Evolutionary conservation across 1,140 invertebrate species (phyloP).

Genomic region (Scylla paramamosain): DNA sequence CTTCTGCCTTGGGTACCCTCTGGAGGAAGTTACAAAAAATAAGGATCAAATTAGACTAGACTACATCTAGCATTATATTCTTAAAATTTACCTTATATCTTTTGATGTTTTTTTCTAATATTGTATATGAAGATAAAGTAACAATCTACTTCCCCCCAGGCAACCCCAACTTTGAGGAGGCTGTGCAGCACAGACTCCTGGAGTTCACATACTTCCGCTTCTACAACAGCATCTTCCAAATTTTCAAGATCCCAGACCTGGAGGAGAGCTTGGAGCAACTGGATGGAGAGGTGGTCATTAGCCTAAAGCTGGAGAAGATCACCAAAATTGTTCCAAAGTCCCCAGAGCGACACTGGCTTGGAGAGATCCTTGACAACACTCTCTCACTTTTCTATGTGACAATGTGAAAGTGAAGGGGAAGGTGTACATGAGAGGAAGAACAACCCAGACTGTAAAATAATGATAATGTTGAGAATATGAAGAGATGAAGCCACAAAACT

Average conservation of each 20-base stretch:
- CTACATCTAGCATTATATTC: too few species aligned
- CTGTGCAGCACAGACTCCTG: conserved; percentile 14
- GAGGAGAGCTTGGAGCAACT: conserved; percentile 69
- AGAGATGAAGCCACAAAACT: too few species aligned
- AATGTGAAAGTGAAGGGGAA: conserved; percentile 42
- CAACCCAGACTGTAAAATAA: background rate
- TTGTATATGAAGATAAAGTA: too few species aligned
- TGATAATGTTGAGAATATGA: too few species aligned
- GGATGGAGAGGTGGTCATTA: conserved; percentile 72
- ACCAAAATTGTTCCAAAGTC: conserved; percentile 74
- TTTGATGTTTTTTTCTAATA: too few species aligned
- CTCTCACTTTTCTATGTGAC: conserved; percentile 75
- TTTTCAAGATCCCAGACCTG: conserved; percentile 68
- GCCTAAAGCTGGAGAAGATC: conserved; percentile 76
- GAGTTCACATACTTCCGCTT: conserved; percentile 54
- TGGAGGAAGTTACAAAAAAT: too few species aligned
- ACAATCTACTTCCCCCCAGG: conserved; percentile 4
- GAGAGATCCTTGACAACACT: conserved; percentile 75
- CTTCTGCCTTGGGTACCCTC: too few species aligned
- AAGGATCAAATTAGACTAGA: too few species aligned
- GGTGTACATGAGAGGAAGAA: background rate
- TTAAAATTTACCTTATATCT: too few species aligned
- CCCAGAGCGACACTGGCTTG: conserved; percentile 72
- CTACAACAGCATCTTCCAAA: conserved; percentile 74
- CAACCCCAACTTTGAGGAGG: conserved; percentile 63